These are phyloP conservation scores for Antedon bifida DNA, from an alignment of 35 echinoderm and acorn worm genomes.

Conservation along the genomic window DNA sequence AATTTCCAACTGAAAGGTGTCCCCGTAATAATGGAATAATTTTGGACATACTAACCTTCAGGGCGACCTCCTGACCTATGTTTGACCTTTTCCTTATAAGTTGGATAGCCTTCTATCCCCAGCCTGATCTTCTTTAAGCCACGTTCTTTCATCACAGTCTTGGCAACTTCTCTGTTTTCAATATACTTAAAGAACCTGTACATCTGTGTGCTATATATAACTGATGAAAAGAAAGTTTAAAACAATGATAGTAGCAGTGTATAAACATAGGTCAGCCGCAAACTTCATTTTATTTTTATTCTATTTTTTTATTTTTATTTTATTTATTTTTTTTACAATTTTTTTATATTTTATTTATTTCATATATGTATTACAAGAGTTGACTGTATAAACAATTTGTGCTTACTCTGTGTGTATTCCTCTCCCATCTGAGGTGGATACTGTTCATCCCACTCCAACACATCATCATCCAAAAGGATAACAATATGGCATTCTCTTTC, in stretches of 20 bases:
- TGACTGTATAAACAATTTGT: not conserved
- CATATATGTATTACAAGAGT: too few relatives aligned
- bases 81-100: slow-evolving; percentile 95
- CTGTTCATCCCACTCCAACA: slow-evolving; percentile 91
- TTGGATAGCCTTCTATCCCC: slow-evolving; percentile 97
- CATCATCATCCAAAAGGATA: slow-evolving; percentile 79
- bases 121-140: slow-evolving; percentile 95
- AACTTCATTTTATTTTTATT: too few relatives aligned
- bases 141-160: slow-evolving; percentile 85
- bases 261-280: too few relatives aligned
- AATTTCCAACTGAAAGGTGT: not conserved
- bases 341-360: too few relatives aligned
- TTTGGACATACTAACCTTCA: slow-evolving; percentile 82
- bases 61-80: slow-evolving; percentile 86
- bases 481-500: slow-evolving; percentile 93
- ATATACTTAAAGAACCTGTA: slow-evolving; percentile 99
- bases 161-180: slow-evolving; percentile 91
- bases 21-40: not conserved
- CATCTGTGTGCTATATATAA: slow-evolving; percentile 76
- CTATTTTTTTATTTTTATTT: too few relatives aligned
- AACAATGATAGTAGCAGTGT: too few relatives aligned
- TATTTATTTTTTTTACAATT: too few relatives aligned
- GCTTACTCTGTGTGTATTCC: slow-evolving; percentile 81
- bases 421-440: slow-evolving; percentile 86
- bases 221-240: too few relatives aligned